Evolutionary conservation across 53 echinoderm and acorn worm species (phyloP), one percentile per base, ranked within the genome.

Genomic region (Apostichopus leukothele): DNA sequence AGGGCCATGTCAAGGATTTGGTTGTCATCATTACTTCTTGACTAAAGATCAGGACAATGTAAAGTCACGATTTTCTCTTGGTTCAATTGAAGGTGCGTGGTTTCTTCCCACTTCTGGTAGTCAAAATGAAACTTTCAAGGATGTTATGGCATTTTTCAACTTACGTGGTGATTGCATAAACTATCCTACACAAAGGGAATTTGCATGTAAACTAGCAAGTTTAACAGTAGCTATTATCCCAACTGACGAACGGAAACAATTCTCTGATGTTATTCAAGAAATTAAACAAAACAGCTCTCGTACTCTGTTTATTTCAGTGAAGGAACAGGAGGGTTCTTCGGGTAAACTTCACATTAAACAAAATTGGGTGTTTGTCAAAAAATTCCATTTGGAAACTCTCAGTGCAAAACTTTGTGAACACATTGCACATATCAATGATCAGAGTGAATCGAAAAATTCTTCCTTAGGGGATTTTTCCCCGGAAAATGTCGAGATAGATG

Each of bases 211-310:
- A 10, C 3, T 39, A 51, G 50, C 79, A 50, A 79, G 50, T 39
- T 79, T 79, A 79, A 79, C 79, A 79, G 52, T 79, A 7, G 53
- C 50, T 11, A 39, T 79, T 51, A 39, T 79, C 52, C 50, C 79
- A 1, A 79, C 79, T 50, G 52, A 79, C 10, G 3, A 79, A 52
- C 79, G 52, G 11, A 22, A 26, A 79, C 50, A 79, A 22, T 23
- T 23, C 53, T 39, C 9, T 8, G 79, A 50, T 8, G 2, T 79
- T 50, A 6, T 79, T 52, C 2, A 16, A 50, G 18, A 2, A 10
- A 79, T 79, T 79, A 4, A 4, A 10, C 9, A 50, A 52, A 22
- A 8, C 18, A 23, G 22, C 11, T 50, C 50, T 39, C 20, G 9
- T 51, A 50, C 52, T 26, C 79, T 79, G 50, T 79, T 79, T 39